Evolutionary conservation across 2,888 invertebrate genomes (phyloP).

Genomic region (Helicoverpa assulta): DNA sequence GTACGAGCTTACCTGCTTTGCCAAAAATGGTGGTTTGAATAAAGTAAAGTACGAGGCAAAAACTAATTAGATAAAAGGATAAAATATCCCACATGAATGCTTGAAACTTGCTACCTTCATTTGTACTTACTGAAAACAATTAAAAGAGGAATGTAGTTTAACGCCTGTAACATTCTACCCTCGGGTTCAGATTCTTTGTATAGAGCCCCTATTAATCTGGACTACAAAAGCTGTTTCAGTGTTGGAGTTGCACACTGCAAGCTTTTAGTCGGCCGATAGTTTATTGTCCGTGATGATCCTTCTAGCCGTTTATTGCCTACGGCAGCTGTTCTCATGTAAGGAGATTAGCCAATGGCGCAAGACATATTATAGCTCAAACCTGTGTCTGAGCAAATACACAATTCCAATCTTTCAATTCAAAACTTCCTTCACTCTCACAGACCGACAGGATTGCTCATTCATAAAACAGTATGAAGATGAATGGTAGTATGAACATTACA

Average conservation of each 20-base stretch:
- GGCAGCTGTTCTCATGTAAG: no score
- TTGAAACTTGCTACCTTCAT: background rate
- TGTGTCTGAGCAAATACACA: no score
- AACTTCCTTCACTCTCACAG: no score
- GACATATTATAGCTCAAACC: no score
- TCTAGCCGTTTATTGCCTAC: no score
- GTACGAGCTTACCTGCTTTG: background rate
- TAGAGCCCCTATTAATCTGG: conserved; percentile 1
- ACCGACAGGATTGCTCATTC: no score
- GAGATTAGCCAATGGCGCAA: no score
- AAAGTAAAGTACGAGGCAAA: background rate
- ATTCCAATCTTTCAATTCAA: no score
- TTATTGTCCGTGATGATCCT: no score
- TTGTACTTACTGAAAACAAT: background rate
- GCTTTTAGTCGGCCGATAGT: no score
- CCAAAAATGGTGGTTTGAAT: background rate
- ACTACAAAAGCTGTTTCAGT: conserved; percentile 1
- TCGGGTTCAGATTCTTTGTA: background rate
- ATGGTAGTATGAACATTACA: no score
- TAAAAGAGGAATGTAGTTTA: conserved; percentile 2
- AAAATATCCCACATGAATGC: background rate
- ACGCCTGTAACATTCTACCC: background rate
- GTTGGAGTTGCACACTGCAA: background rate
- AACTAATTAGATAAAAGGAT: background rate
- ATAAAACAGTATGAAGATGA: no score